Evolutionary conservation across 2,113 vertebrate species (phyloP), one percentile per base, ranked within the genome.

Genomic region (Dendropsophus ebraccatus): DNA sequence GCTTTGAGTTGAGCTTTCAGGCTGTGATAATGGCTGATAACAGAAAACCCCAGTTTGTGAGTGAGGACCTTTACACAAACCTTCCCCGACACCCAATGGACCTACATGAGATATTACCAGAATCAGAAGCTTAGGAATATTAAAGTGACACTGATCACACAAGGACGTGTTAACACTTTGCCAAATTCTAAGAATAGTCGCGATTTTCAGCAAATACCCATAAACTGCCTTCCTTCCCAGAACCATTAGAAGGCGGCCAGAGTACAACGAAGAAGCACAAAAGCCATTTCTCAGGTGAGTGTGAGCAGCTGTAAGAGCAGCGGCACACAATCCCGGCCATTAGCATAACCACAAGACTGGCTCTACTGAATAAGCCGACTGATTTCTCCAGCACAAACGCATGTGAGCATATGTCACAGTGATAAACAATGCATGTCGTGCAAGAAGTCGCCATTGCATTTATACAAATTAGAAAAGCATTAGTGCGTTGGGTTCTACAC

Each of bases 381-480:
- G 28, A 80, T 78, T 72, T 79, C 65, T 54, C 28, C 23, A 49
- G 69, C 50, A 73, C 50, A 50, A 74, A 62, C 65, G 37, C 78
- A 58, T 50, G 78, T 87, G 65, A 60, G 69, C 73, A 74, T 72
- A 80, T 87, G 85, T 87, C 85, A 87, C 69, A 74, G 85, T 81
- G 85, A 87, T 81, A 87, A 87, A 87, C 77, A 87, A 81, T 58
- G 41, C 69, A 70, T 74, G 85, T 62, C 78, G 73, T 56, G 45
- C 17, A 87, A 81, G 78, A 67, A 81, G 77, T 58, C 67, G 35
- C 85, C 54, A 65, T 74, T 87, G 85, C 85, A 87, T 87, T 81
- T 74, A 81, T 81, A 81, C 85, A 87, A 81, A 87, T 81, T 87
- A 74, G 78, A 86, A 87, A 87, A 81, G 85, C 85, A 87, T 87